Base-by-base conservation (phyloP, 2,113 vertebrate species). In the Chunga burmeisteri region DNA sequence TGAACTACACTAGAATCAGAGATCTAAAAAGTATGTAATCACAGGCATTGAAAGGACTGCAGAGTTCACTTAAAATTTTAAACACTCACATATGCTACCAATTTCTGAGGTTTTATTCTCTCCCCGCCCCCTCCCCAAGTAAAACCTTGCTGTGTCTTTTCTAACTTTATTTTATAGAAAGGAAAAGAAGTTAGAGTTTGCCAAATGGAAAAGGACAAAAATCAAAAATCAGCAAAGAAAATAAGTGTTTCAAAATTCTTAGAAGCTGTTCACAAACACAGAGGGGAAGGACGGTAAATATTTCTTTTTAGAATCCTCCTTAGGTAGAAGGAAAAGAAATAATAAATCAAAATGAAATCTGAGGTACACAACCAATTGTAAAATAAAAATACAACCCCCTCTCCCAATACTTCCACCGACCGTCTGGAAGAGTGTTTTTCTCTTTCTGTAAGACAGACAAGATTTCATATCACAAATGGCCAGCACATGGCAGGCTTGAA, bases 401-500 rank as follows among this genome's bases (percentile, higher is more conserved):
- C 32, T 80, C 12, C 70, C 38, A 55, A 38, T 86, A 81, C 34
- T 93, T 55, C 71, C 36, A 52, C 15, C 4, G 34, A 52, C 30
- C 2, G 19, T 59, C 56, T 84, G 46, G 46, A 90, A 87, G 53
- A 59, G 12, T 36, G 52, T 72, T 79, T 83, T 93, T 78, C 34
- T 93, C 44, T 68, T 70, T 62, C 61, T 71, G 46, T 66, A 92
- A 87, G 73, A 73, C 58, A 94, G 81, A 81, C 59, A 50, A 73
- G 82, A 81, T 93, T 97, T 97, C 67, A 52, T 94, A 88, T 91
- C 81, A 96, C 82, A 95, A 96, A 96, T 82, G 91, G 70, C 95
- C 86, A 96, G 86, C 67, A 96, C 92, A 97, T 61, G 88, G 93
- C 96, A 93, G 72, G 73, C 81, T 95, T 97, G 85, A 97, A 95